phyloP scores from a whole-genome alignment of 2,888 invertebrate species.

The Polydrusus pterygomalis region DNA sequence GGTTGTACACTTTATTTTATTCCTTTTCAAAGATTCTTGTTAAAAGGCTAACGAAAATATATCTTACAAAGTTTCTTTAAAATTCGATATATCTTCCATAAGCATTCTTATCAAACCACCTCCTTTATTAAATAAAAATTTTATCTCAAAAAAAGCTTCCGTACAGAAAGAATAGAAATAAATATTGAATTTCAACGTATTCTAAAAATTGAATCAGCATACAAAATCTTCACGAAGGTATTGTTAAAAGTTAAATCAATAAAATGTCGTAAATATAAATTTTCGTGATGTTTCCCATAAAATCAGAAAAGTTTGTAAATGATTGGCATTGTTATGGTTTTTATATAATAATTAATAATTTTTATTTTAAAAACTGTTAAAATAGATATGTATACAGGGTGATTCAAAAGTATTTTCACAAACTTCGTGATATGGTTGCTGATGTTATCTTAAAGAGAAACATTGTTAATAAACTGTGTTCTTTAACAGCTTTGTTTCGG shows the following conservation, averaged over 20 bases:
- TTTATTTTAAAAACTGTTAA: not conserved
- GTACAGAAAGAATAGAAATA: not conserved
- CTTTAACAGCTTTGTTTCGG: too few relatives aligned
- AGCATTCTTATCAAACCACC: not conserved
- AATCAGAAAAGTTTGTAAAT: slow-evolving; percentile 8
- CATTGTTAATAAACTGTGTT: too few relatives aligned
- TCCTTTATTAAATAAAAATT: slow-evolving; percentile 5
- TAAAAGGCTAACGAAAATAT: not conserved
- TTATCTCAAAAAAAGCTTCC: not conserved
- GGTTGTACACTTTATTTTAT: too few relatives aligned
- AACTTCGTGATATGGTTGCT: too few relatives aligned
- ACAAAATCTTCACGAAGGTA: slow-evolving; percentile 2
- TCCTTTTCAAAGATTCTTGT: slow-evolving; percentile 57
- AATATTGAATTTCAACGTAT: not conserved
- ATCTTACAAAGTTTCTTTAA: too few relatives aligned
- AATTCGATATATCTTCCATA: not conserved
- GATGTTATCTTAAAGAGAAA: too few relatives aligned
- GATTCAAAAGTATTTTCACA: too few relatives aligned
- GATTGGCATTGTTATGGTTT: not conserved
- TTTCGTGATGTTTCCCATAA: slow-evolving; percentile 9
- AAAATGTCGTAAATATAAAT: not conserved
- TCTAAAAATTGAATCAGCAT: slow-evolving; percentile 1
- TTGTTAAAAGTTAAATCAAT: slow-evolving; percentile 13
- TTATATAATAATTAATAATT: too few relatives aligned
- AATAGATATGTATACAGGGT: not conserved